Evolutionary conservation across 2,888 invertebrate species (phyloP).

Genomic region (Noctua pronuba): DNA sequence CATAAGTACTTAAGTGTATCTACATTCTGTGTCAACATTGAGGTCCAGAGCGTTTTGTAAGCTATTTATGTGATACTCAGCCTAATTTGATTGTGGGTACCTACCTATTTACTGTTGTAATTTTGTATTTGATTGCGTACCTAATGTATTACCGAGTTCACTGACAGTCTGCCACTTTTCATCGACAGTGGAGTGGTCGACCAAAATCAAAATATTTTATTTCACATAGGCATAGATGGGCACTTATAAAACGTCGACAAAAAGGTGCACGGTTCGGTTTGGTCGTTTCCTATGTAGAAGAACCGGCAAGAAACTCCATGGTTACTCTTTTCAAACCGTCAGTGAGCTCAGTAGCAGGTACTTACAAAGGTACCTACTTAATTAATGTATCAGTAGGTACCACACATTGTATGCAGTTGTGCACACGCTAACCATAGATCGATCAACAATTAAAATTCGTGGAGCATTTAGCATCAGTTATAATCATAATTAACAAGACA

Average conservation of each 20-base stretch:
- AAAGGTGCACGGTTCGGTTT: too few relatives aligned
- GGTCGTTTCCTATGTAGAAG: too few relatives aligned
- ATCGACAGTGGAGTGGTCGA: too few relatives aligned
- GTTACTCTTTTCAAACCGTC: too few relatives aligned
- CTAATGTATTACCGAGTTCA: too few relatives aligned
- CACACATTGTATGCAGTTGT: not conserved
- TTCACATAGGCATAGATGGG: too few relatives aligned
- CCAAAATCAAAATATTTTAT: too few relatives aligned
- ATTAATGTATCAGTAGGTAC: not conserved
- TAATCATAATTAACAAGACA: conserved; percentile 28
- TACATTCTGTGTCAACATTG: not conserved
- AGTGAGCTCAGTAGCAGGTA: too few relatives aligned
- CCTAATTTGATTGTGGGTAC: not conserved
- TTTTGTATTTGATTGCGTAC: not conserved
- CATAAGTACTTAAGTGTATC: not conserved
- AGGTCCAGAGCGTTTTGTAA: not conserved
- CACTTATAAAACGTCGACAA: too few relatives aligned
- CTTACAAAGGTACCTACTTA: too few relatives aligned
- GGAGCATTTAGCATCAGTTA: conserved; percentile 18
- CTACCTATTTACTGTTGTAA: not conserved
- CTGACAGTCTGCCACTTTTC: too few relatives aligned
- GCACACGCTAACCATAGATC: conserved; percentile 23
- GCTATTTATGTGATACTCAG: not conserved
- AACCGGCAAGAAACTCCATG: too few relatives aligned
- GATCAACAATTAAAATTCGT: conserved; percentile 21